These are phyloP conservation scores for Tetropium fuscum DNA, from an alignment of 2,888 invertebrate genomes.

Conservation along the genomic window DNA sequence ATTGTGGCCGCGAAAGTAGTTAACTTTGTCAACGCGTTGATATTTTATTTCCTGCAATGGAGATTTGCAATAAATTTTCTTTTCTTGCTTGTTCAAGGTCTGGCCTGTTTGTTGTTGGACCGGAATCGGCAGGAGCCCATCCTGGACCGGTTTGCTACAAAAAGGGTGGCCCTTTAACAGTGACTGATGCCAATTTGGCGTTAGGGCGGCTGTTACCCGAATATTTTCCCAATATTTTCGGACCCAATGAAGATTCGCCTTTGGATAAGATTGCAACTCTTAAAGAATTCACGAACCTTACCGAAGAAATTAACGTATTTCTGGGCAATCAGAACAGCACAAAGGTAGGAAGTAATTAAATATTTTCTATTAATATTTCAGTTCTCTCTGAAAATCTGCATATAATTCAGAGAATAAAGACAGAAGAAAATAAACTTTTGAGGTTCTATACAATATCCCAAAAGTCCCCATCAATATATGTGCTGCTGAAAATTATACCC, in stretches of 20 bases:
- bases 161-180: constrained; percentile 91
- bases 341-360: constrained; percentile 31
- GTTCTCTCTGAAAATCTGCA: neutral
- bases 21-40: neutral
- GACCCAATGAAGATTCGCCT: constrained; percentile 87
- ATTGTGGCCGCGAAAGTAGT: too few species aligned
- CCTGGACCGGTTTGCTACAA: constrained; percentile 96
- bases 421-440: too few species aligned
- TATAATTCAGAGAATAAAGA: neutral
- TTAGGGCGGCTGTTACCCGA: constrained; percentile 92
- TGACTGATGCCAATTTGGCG: constrained; percentile 97
- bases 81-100: constrained; percentile 64
- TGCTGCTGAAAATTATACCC: too few species aligned
- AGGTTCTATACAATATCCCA: too few species aligned
- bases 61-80: neutral
- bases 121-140: constrained; percentile 93
- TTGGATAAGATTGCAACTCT: constrained; percentile 81
- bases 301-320: constrained; percentile 75
- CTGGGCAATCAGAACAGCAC: constrained; percentile 52
- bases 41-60: neutral
- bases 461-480: too few species aligned
- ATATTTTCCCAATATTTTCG: constrained; percentile 98
- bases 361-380: neutral
- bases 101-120: constrained; percentile 94
- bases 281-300: constrained; percentile 77